A percentile compares a stretch with the other conserved stretches of the same genome.
phyloP scores from a whole-genome alignment of 2,888 invertebrate genomes.

The Xiphydria camelus region DNA sequence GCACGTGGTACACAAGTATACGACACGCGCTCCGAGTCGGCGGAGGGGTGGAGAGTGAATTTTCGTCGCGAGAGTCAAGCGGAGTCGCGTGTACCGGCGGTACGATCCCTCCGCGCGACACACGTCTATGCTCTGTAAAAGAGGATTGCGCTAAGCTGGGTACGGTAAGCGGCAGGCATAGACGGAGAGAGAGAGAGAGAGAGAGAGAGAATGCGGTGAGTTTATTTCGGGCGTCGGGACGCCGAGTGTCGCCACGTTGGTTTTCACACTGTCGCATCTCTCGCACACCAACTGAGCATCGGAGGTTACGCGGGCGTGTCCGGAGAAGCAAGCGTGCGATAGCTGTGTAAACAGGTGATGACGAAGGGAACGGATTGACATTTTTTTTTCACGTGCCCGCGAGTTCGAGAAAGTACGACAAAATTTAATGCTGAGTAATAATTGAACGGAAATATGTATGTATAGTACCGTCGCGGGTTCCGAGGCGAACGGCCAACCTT shows the following conservation, averaged over 20 bases:
- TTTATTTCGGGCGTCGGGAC: conserved; percentile 49
- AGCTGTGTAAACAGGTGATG: too few relatives aligned
- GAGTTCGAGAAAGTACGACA: background rate
- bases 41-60: too few relatives aligned
- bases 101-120: background rate
- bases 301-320: too few relatives aligned
- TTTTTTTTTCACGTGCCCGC: too few relatives aligned
- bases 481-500: conserved; percentile 39
- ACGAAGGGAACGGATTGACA: too few relatives aligned
- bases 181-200: conserved; percentile 19
- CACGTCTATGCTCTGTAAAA: conserved; percentile 11
- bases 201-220: conserved; percentile 38
- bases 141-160: conserved; percentile 19
- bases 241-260: conserved; percentile 36
- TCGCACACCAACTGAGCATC: background rate
- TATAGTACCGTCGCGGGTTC: conserved; percentile 21
- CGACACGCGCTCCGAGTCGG: too few relatives aligned
- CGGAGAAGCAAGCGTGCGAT: too few relatives aligned
- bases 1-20: too few relatives aligned
- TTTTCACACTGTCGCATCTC: conserved; percentile 11
- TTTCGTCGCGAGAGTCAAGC: too few relatives aligned
- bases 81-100: too few relatives aligned
- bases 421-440: too few relatives aligned
- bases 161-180: conserved; percentile 10
- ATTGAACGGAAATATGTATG: conserved; percentile 24